These are phyloP conservation scores for Perca flavescens DNA, from an alignment of 2,113 vertebrate species.

Conservation along the genomic window DNA sequence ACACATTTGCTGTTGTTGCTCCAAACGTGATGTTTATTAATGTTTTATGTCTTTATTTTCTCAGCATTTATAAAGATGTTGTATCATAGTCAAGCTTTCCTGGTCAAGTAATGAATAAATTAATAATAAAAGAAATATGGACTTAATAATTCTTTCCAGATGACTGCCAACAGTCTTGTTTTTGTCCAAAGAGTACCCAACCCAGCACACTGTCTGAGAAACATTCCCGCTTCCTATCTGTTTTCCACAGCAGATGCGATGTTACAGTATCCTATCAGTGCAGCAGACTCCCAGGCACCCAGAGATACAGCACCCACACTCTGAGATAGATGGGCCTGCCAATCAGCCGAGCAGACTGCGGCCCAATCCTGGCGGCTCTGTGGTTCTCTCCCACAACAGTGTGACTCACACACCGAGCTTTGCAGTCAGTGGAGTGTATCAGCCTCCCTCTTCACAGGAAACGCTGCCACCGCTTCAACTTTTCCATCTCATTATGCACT, in stretches of 20 bases:
- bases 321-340: conserved; percentile 50
- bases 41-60: neutral
- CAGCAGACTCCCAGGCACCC: conserved; percentile 35
- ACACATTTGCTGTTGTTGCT: neutral
- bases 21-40: neutral
- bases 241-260: conserved; percentile 46
- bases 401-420: conserved; percentile 62
- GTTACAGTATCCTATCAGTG: conserved; percentile 43
- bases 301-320: conserved; percentile 6
- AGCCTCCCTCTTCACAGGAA: conserved; percentile 73
- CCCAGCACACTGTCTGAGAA: conserved; percentile 6
- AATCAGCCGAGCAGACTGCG: conserved; percentile 58
- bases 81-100: neutral
- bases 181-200: conserved; percentile 1
- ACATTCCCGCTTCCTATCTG: conserved; percentile 31
- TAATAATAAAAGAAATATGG: neutral
- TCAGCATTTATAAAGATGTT: neutral
- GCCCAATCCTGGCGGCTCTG: conserved; percentile 36
- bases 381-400: conserved; percentile 50
- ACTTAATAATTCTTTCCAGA: neutral
- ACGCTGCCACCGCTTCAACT: conserved; percentile 49
- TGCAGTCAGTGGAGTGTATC: conserved; percentile 68
- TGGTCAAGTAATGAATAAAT: neutral
- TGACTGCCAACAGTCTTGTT: neutral
- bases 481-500: conserved; percentile 62